These are phyloP conservation scores for Podilymbus podiceps DNA, from an alignment of 2,113 vertebrate genomes.

Conservation along the genomic window DNA sequence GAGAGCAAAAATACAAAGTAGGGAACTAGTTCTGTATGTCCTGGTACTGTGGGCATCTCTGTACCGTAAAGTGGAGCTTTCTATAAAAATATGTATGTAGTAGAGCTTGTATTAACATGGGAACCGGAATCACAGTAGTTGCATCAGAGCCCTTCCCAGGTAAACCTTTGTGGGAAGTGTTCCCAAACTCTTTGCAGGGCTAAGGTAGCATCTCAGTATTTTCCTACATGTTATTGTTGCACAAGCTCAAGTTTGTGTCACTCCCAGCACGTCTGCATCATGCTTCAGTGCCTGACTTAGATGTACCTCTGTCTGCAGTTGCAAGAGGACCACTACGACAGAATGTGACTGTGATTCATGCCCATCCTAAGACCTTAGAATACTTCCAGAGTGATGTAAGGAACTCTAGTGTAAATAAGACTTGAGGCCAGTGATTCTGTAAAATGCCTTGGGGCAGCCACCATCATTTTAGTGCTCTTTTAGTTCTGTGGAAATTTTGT, in stretches of 20 bases:
- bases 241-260: background rate
- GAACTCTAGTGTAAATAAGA: slow-evolving; percentile 1
- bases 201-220: background rate
- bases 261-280: background rate
- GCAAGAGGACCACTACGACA: background rate
- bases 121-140: background rate
- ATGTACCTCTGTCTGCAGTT: background rate
- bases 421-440: background rate
- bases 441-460: background rate
- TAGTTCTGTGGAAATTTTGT: background rate
- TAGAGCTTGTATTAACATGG: background rate
- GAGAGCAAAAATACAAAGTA: background rate
- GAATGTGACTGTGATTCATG: background rate
- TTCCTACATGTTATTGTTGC: background rate
- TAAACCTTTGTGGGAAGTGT: background rate
- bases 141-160: background rate
- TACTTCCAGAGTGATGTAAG: background rate
- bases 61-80: background rate
- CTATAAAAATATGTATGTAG: background rate
- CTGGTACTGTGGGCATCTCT: background rate
- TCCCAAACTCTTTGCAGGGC: background rate
- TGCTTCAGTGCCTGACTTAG: background rate
- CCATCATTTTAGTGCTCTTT: background rate
- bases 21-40: background rate
- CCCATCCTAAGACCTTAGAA: background rate